Conservation (phyloP, 1,140 invertebrate genomes). For the Metaphire vulgaris region DNA sequence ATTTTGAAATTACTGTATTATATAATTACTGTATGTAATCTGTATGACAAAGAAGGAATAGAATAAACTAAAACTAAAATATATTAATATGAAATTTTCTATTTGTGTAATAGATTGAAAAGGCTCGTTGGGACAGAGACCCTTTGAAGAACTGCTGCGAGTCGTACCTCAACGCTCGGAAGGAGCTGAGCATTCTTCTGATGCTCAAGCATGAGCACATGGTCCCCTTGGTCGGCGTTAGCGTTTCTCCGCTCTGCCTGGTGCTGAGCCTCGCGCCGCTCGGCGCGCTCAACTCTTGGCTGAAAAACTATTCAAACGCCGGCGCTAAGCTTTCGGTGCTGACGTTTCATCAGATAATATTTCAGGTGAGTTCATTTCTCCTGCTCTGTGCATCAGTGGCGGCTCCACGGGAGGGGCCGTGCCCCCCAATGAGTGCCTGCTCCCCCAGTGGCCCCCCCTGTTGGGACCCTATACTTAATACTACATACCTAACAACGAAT, state of each 20-base stretch:
- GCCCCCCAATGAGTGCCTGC: no score
- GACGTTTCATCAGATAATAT: slow-evolving; percentile 73
- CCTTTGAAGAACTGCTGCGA: slow-evolving; percentile 58
- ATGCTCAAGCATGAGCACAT: slow-evolving; percentile 82
- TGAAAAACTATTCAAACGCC: slow-evolving; percentile 73
- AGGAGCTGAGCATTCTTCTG: slow-evolving; percentile 82
- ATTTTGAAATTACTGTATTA: no score
- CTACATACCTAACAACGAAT: no score
- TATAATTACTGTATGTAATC: no score
- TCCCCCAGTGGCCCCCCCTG: no score
- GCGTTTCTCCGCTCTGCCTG: slow-evolving; percentile 71
- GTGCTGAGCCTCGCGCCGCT: slow-evolving; percentile 83
- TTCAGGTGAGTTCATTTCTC: no score
- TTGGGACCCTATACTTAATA: no score
- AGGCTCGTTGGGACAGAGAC: slow-evolving; percentile 56
- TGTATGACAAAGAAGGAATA: no score
- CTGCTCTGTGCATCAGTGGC: no score
- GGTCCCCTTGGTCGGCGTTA: slow-evolving; percentile 72
- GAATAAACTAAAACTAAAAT: no score
- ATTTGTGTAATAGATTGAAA: slow-evolving; percentile 57
- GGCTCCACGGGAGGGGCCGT: no score
- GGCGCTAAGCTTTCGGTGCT: slow-evolving; percentile 72
- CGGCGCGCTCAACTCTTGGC: slow-evolving; percentile 74
- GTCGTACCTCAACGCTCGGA: slow-evolving; percentile 87
- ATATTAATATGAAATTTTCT: no score